phyloP scores from a whole-genome alignment of 1,140 invertebrate species.

The Nephotettix cincticeps region DNA sequence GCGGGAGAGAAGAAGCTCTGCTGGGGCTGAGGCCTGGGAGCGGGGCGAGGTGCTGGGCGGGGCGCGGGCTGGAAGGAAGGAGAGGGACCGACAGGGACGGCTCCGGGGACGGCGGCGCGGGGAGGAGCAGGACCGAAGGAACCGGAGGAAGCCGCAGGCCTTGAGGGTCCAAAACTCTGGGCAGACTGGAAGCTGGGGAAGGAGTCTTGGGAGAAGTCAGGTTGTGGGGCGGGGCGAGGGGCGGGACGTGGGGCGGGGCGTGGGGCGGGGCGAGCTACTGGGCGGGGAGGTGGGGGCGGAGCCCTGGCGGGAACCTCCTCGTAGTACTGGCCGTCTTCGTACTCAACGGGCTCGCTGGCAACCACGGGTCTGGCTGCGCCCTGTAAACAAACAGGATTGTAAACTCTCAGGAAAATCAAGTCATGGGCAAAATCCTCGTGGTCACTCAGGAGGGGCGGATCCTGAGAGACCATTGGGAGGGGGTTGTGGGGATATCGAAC shows the following conservation, averaged over 20 bases:
- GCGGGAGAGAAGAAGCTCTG: slow-evolving; percentile 24
- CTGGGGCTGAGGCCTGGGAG: slow-evolving; percentile 19
- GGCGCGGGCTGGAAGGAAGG: slow-evolving; percentile 33
- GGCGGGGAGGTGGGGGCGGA: slow-evolving; percentile 47
- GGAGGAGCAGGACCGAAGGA: slow-evolving; percentile 30
- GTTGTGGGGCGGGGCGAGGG: slow-evolving; percentile 38
- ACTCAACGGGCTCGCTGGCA: not conserved
- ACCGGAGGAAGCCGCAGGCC: slow-evolving; percentile 8
- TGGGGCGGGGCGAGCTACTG: slow-evolving; percentile 44
- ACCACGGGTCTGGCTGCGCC: not conserved
- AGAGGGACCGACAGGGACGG: slow-evolving; percentile 26
- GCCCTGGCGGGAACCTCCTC: slow-evolving; percentile 41
- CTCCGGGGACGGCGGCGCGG: slow-evolving; percentile 28
- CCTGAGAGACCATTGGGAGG: too few relatives aligned
- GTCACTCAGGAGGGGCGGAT: too few relatives aligned
- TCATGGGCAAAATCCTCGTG: too few relatives aligned
- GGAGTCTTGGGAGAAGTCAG: slow-evolving; percentile 14
- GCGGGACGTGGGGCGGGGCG: slow-evolving; percentile 38
- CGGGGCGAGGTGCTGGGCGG: slow-evolving; percentile 13
- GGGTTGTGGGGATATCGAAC: too few relatives aligned
- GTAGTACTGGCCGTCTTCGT: slow-evolving; percentile 42
- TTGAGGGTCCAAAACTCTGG: slow-evolving; percentile 28
- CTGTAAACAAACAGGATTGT: too few relatives aligned
- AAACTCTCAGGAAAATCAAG: too few relatives aligned
- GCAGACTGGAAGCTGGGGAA: slow-evolving; percentile 18